Conservation (phyloP, 2,797 vertebrate genomes). For the Danio albolineatus region DNA sequence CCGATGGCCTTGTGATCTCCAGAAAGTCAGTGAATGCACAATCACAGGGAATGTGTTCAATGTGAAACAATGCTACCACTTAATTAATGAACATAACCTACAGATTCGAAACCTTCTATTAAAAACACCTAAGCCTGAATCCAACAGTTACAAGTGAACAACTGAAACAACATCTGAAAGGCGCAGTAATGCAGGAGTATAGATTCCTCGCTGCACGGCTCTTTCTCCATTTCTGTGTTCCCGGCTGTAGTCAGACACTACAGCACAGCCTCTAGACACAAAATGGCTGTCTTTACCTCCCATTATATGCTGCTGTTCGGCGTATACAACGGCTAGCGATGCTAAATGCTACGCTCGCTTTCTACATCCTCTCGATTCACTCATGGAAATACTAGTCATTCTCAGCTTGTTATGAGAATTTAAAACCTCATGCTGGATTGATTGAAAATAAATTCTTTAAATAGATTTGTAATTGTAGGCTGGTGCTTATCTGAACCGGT, state of each 20-base stretch:
- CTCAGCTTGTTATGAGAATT: neutral
- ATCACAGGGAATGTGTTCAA: conserved; percentile 47
- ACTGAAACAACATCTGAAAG: too few species aligned
- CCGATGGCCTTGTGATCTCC: conserved; percentile 46
- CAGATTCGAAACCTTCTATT: neutral
- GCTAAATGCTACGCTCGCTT: conserved; percentile 9
- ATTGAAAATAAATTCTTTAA: conserved; percentile 5
- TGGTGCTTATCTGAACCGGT: conserved; percentile 6
- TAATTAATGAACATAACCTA: neutral
- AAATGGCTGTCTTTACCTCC: conserved; percentile 39
- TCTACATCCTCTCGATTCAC: neutral
- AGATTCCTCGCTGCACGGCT: neutral
- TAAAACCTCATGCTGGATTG: neutral
- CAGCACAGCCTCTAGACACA: conserved; percentile 44
- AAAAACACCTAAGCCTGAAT: neutral
- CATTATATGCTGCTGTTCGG: conserved; percentile 13
- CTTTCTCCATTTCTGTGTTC: conserved; percentile 30
- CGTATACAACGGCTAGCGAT: conserved; percentile 27
- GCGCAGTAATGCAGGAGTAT: conserved; percentile 17
- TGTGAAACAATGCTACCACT: conserved; percentile 34
- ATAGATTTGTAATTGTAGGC: neutral
- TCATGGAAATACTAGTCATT: conserved; percentile 1
- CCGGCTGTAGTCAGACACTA: conserved; percentile 18
- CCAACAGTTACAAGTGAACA: neutral
- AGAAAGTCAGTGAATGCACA: conserved; percentile 55